Percentiles rank a stretch among this genome's conserved stretches.
These are phyloP conservation scores for Euwallacea fornicatus DNA, from an alignment of 1,140 invertebrate genomes.

Conservation along the genomic window DNA sequence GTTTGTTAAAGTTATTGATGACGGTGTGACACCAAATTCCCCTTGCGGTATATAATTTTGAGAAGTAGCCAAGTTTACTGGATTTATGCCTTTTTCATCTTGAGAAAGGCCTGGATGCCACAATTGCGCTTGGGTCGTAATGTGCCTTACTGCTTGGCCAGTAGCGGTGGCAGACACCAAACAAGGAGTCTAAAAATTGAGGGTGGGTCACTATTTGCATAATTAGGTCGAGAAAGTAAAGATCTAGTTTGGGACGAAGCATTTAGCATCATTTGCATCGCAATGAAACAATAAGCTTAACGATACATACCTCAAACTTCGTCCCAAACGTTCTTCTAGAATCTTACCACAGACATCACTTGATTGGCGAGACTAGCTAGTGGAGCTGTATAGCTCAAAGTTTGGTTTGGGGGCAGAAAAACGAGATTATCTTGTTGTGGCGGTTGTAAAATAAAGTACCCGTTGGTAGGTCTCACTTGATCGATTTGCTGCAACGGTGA, in stretches of 20 bases:
- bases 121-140: not conserved
- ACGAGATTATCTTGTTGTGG: conserved; percentile 28
- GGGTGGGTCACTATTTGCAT: too few species aligned
- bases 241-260: too few species aligned
- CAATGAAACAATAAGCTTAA: too few species aligned
- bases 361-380: conserved; percentile 30
- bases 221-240: too few species aligned
- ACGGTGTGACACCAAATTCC: not conserved
- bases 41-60: conserved; percentile 13
- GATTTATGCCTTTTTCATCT: conserved; percentile 2
- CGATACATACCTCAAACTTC: too few species aligned
- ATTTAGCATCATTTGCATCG: too few species aligned
- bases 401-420: conserved; percentile 40
- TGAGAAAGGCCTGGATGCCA: not conserved
- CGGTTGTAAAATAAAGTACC: conserved; percentile 27
- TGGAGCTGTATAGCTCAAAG: conserved; percentile 31
- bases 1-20: too few species aligned
- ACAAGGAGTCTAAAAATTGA: conserved; percentile 13
- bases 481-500: conserved; percentile 27
- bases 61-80: not conserved
- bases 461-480: conserved; percentile 15
- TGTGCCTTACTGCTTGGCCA: not conserved
- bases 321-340: too few species aligned
- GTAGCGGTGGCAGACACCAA: conserved; percentile 1
- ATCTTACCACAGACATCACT: conserved; percentile 39